Percentiles rank a stretch among this genome's conserved stretches.
phyloP scores from a whole-genome alignment of 2,888 invertebrate species.

The Polylopha cassiicola region DNA sequence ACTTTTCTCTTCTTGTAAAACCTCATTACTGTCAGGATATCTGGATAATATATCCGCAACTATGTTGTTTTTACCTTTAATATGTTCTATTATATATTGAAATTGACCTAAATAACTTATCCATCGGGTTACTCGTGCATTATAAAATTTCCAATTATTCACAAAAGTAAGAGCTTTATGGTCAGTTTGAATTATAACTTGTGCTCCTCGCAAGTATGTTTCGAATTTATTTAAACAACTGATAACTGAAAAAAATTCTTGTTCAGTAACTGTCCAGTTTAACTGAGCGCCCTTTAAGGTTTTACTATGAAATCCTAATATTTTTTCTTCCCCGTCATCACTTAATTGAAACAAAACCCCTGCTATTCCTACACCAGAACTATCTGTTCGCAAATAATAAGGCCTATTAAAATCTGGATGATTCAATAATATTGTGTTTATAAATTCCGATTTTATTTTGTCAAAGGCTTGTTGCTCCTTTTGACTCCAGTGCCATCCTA shows the following conservation, averaged over 20 bases:
- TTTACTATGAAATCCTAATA: conserved; percentile 29
- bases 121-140: conserved; percentile 30
- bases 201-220: conserved; percentile 24
- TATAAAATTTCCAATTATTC: conserved; percentile 28
- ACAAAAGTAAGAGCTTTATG: conserved; percentile 32
- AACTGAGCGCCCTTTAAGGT: conserved; percentile 23
- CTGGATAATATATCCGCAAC: conserved; percentile 33
- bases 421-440: conserved; percentile 11
- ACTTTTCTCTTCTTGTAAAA: conserved; percentile 4
- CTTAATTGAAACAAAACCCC: conserved; percentile 24
- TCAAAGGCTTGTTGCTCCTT: conserved; percentile 11
- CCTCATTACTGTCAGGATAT: conserved; percentile 14
- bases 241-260: conserved; percentile 31
- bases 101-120: conserved; percentile 30
- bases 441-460: conserved; percentile 12
- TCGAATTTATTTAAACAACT: conserved; percentile 30
- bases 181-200: conserved; percentile 31
- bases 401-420: conserved; percentile 13
- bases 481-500: conserved; percentile 20
- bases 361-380: conserved; percentile 25
- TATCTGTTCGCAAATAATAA: conserved; percentile 27
- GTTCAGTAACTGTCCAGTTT: conserved; percentile 30
- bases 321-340: conserved; percentile 8
- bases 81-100: conserved; percentile 26
- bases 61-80: conserved; percentile 29